A percentile compares a stretch with the other conserved stretches of the same genome.
phyloP scores from a whole-genome alignment of 37 sponge, comb jelly and placozoan genomes.

The Sycon ciliatum region DNA sequence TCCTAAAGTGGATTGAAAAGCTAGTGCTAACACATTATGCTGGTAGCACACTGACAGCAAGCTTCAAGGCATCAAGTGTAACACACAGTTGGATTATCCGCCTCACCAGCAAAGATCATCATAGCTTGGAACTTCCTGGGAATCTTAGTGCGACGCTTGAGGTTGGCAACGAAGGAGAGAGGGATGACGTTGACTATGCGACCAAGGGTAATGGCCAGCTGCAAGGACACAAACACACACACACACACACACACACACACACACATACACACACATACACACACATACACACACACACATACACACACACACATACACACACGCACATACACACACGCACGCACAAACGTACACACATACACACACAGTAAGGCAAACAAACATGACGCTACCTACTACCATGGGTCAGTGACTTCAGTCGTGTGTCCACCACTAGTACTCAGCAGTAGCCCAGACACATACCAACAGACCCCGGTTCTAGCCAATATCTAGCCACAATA shows the following conservation, averaged over 20 bases:
- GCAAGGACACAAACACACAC: conserved; percentile 1
- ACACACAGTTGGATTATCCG: too few species aligned
- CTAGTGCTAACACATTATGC: neutral
- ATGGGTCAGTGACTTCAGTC: too few species aligned
- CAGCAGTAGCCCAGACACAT: too few species aligned
- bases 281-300: neutral
- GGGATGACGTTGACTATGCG: conserved; percentile 73
- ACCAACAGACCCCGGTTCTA: too few species aligned
- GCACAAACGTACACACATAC: neutral
- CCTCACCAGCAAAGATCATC: conserved; percentile 84
- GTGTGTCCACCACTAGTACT: too few species aligned
- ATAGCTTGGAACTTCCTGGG: conserved; percentile 85
- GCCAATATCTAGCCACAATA: too few species aligned
- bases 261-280: conserved; percentile 5
- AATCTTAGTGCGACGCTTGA: conserved; percentile 62
- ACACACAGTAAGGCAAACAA: neutral
- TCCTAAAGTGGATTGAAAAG: neutral
- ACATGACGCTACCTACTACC: too few species aligned
- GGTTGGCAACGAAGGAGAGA: conserved; percentile 72
- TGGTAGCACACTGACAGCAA: neutral
- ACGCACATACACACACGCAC: neutral
- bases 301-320: neutral
- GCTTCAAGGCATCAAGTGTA: neutral
- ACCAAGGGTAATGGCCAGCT: conserved; percentile 75
- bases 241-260: neutral